Base-by-base conservation (phyloP, 2,888 invertebrate genomes). In the Petrolisthes manimaculis region DNA sequence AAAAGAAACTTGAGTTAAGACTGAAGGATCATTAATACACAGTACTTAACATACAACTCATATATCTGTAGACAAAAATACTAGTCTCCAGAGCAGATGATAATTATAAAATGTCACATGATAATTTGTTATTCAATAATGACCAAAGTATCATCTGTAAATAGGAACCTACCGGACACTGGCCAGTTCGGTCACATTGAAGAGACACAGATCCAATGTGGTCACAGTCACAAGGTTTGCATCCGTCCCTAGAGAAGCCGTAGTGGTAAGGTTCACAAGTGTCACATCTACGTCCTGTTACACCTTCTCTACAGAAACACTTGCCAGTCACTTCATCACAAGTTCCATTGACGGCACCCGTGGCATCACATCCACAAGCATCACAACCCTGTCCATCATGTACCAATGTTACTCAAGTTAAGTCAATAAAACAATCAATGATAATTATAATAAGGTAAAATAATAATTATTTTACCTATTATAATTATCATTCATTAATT, bases 151-250 rank as follows among this genome's bases (percentile, higher is more conserved):
- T 21, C 54, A 56, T 6, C n/a, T 9, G 55, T 53, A 54, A 54
- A 8, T 56, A 24, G 14, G 5, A 18, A 92, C 93, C 93, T 92
- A 94, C 94, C 0, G 96, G 96, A 94, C 99, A 99, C 93, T 97
- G 98, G 0, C 98, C 98, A 86, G 95, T 94, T 91, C 96, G 96
- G 90, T 94, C 94, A 92, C 99, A 99, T 93, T 99, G 98, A 91
- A 96, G 95, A 92, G 96, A 95, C 86, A 95, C 95, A 0, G 98
- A 97, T 54, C 98, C 98, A 93, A 97, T 96, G 56, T 94, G 94
- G 92, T 98, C 98, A 92, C 98, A 98, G 91, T 97, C 96, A 92
- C 98, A 98, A 82, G 95, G 94, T 92, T 93, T 92, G 92, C 96
- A 96, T 92, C 96, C 96, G 14, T 93, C 93, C 61, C 92, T 93